phyloP scores from a whole-genome alignment of 2,888 invertebrate genomes.

The Papilio elwesi region DNA sequence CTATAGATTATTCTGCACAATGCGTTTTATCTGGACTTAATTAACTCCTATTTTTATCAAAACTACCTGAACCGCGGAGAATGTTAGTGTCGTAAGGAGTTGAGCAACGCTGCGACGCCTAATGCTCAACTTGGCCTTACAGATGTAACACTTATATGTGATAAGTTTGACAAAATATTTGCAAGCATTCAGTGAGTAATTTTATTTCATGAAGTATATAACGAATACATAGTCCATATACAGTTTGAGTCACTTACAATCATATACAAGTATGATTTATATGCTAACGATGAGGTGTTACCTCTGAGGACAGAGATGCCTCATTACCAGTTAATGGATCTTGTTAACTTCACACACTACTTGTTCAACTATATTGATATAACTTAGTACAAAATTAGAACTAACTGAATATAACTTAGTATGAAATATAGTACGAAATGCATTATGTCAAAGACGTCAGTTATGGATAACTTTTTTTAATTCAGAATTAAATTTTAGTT shows the following conservation, averaged over 20 bases:
- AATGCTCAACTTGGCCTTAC: slow-evolving; percentile 8
- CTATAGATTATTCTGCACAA: too few relatives aligned
- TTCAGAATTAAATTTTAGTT: too few relatives aligned
- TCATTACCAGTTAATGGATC: too few relatives aligned
- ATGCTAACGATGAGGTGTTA: background rate
- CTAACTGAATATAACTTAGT: too few relatives aligned
- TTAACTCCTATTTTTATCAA: too few relatives aligned
- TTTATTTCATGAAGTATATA: background rate
- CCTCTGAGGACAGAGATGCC: background rate
- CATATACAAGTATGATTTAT: background rate
- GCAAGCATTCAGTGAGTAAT: background rate
- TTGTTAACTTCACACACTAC: too few relatives aligned
- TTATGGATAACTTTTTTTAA: too few relatives aligned
- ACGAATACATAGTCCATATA: background rate
- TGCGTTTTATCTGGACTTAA: too few relatives aligned
- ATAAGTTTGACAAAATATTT: slow-evolving; percentile 16
- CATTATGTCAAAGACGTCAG: too few relatives aligned
- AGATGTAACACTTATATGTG: slow-evolving; percentile 4
- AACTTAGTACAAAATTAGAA: too few relatives aligned
- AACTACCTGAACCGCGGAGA: background rate
- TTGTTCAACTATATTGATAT: too few relatives aligned
- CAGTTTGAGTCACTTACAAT: background rate
- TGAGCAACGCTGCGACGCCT: slow-evolving; percentile 14
- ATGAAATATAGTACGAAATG: too few relatives aligned
- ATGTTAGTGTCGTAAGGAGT: slow-evolving; percentile 14